A percentile compares a stretch with the other conserved stretches of the same genome.
Conservation (phyloP, 2,797 vertebrate genomes). For the Enteromius radiatus region DNA sequence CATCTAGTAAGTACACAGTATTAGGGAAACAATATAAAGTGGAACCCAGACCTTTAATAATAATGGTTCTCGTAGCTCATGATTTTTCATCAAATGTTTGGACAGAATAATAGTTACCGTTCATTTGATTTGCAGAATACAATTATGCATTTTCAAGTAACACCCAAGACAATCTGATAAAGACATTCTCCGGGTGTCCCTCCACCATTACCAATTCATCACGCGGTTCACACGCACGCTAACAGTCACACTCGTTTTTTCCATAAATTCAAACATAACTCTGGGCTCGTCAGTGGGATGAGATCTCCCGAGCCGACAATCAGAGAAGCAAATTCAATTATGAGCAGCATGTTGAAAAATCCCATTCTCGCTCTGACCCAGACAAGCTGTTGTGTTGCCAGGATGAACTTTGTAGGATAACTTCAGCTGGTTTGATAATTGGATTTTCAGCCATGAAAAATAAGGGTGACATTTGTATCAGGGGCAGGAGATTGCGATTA, state of each 20-base stretch:
- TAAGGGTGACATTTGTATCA: slow-evolving; percentile 44
- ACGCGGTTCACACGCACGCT: background rate
- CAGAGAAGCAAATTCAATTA: slow-evolving; percentile 51
- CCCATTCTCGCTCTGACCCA: slow-evolving; percentile 1
- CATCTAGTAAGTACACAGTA: too few species aligned
- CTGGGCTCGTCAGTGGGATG: slow-evolving; percentile 24
- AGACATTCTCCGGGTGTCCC: background rate
- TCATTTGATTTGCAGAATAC: background rate
- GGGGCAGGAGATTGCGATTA: slow-evolving; percentile 24
- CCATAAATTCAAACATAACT: slow-evolving; percentile 9
- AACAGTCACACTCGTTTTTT: slow-evolving; percentile 23
- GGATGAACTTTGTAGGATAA: slow-evolving; percentile 35
- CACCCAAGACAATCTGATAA: slow-evolving; percentile 2
- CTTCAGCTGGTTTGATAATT: slow-evolving; percentile 52
- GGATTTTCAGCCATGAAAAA: slow-evolving; percentile 47
- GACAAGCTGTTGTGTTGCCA: slow-evolving; percentile 42
- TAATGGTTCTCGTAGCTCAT: background rate
- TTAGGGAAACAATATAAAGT: too few species aligned
- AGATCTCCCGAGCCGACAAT: slow-evolving; percentile 29
- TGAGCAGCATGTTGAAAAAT: slow-evolving; percentile 35
- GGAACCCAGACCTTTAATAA: background rate
- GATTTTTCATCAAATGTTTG: background rate
- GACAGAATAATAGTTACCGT: background rate
- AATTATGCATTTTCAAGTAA: slow-evolving; percentile 18
- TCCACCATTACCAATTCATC: slow-evolving; percentile 26